Evolutionary conservation across 2,113 vertebrate genomes (phyloP), one percentile per base, ranked within the genome.

Genomic region (Okapia johnstoni): DNA sequence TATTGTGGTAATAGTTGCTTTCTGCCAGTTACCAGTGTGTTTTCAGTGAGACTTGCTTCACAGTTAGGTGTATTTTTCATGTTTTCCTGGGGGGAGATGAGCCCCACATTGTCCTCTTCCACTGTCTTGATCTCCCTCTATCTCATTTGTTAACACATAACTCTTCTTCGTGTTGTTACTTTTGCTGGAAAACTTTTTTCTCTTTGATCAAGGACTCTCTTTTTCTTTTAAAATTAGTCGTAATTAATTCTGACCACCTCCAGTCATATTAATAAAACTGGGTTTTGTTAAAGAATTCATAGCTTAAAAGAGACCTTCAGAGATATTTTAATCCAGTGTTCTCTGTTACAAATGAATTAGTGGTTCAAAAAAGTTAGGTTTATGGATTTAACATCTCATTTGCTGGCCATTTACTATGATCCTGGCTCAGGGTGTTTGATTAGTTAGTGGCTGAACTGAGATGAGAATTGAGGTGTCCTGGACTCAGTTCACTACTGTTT

Each of bases 281-380:
- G 28, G 36, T 96, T 96, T 88, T 83, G 81, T 85, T 93, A 57
- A 63, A 96, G 63, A 85, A 63, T 89, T 90, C 55, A 66, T 66
- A 79, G 25, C 33, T 89, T 55, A 36, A 61, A 93, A 61, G 54
- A 61, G 23, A 77, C 36, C 26, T 81, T 85, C 76, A 57, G 48
- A 46, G 9, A 57, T 88, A 11, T 85, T 83, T 77, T 30, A 96
- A 87, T 81, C 70, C 9, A 25, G 40, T 77, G 58, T 90, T 40
- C 26, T 58, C 1, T 85, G 19, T 86, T 40, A 73, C 21, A 93
- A 48, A 40, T 66, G 58, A 90, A 23, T 85, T 91, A 79, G 57
- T 87, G 15, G 28, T 46, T 86, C n/a, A 57, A 36, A 88, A 88
- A 58, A n/a, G 46, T 66, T 84, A 63, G 57, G 36, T 54, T 46